A percentile compares a stretch with the other conserved stretches of the same genome.
These are phyloP conservation scores for Catharus ustulatus DNA, from an alignment of 2,797 vertebrate species.

Conservation along the genomic window DNA sequence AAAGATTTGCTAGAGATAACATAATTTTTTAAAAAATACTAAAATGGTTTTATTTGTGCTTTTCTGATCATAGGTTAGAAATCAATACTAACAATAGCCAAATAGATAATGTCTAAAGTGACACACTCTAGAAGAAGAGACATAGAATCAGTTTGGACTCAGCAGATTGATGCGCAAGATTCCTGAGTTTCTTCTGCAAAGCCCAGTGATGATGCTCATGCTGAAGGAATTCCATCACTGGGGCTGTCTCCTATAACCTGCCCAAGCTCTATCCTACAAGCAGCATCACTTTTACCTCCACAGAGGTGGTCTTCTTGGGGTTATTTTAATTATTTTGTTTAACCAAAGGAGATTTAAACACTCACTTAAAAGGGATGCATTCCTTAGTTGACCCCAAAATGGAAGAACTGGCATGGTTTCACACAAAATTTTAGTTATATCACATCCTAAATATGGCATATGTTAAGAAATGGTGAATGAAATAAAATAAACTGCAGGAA, in stretches of 20 bases:
- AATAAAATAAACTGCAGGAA: not conserved
- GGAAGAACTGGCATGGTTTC: not conserved
- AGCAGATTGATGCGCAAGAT: not conserved
- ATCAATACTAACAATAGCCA: not conserved
- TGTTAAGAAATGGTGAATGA: not conserved
- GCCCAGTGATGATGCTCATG: rapidly evolving
- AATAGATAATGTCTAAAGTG: not conserved
- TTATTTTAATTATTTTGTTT: not conserved
- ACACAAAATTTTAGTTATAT: not conserved
- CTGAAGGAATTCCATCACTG: not conserved
- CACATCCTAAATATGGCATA: not conserved
- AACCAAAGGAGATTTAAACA: not conserved
- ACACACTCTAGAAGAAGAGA: not conserved
- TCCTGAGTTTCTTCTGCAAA: not conserved
- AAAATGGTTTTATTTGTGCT: not conserved
- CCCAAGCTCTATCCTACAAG: not conserved
- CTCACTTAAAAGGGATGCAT: not conserved
- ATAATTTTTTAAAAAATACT: not conserved
- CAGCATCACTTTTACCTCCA: not conserved
- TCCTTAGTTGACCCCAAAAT: not conserved
- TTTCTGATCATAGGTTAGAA: not conserved
- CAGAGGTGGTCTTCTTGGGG: not conserved
- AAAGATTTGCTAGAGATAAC: not conserved
- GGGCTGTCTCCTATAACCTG: not conserved
- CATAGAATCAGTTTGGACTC: not conserved